Evolutionary conservation across 2,113 vertebrate species (phyloP), one percentile per base, ranked within the genome.

Genomic region (Dolichallabes microphthalmus): DNA sequence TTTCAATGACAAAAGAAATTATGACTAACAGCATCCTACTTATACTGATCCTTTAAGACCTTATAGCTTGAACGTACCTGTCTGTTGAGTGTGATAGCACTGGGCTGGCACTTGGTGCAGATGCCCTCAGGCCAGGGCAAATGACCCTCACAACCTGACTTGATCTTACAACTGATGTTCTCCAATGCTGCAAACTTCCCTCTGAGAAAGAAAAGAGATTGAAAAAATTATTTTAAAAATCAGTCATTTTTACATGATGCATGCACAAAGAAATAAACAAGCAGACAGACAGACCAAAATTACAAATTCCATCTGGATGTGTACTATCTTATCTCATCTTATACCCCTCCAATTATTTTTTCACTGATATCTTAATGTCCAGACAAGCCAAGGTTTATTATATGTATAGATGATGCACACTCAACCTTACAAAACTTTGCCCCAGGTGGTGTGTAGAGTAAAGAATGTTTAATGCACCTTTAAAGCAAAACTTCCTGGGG

Each of bases 91-190:
- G 97, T 99, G 95, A 99, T 96, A 88, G 98, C 98, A 2, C 98
- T 99, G 22, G 98, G 98, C 90, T 99, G 98, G 89, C 98, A 99
- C 91, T 99, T 99, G 8, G 98, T 99, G 89, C 98, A 99, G 93
- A 99, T 99, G 39, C 98, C 98, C 77, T 98, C 97, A 0, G 98
- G 98, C 98, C 98, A 99, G 0, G 98, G 98, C 45, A 96, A 96
- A 87, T 99, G 98, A 0, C 98, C 98, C 91, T 99, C 98, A 3
- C 98, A 99, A 22, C 98, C 98, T 0, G 97, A 98, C 89, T 99
- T 99, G 90, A 99, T 98, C 92, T 99, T 99, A 93, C 98, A 99
- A 91, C 97, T 99, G 94, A 99, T 98, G 93, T 99, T 99, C 93
- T 99, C 98, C 94, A 99, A 91, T 85, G 98, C 98, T 17, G 96